These are phyloP conservation scores for Tachina grossa DNA, from an alignment of 2,888 invertebrate genomes.

Conservation along the genomic window DNA sequence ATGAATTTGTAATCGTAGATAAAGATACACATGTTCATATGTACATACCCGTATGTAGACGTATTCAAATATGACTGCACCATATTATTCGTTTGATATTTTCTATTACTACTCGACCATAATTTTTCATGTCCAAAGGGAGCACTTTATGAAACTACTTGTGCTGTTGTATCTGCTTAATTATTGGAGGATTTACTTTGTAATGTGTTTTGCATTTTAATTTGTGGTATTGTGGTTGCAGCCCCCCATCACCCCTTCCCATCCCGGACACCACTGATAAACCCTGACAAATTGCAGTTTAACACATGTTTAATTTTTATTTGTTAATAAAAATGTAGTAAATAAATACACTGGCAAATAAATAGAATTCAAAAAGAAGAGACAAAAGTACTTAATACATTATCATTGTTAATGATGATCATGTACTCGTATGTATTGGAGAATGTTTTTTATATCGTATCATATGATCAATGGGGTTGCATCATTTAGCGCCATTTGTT, in stretches of 20 bases:
- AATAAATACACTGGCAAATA: neutral
- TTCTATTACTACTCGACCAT: slow-evolving; percentile 33
- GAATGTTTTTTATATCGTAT: slow-evolving; percentile 29
- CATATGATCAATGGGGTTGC: slow-evolving; percentile 60
- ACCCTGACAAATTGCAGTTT: slow-evolving; percentile 20
- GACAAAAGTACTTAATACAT: slow-evolving; percentile 31
- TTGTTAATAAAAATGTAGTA: slow-evolving; percentile 27
- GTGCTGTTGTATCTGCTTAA: slow-evolving; percentile 24
- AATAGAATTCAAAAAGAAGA: neutral
- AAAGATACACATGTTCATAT: neutral
- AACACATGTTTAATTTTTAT: slow-evolving; percentile 58
- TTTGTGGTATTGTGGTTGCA: slow-evolving; percentile 52
- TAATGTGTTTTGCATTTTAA: slow-evolving; percentile 27
- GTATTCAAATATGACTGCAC: slow-evolving; percentile 29
- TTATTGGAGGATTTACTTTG: slow-evolving; percentile 30
- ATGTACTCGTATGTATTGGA: neutral
- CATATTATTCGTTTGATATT: neutral
- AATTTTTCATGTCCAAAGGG: slow-evolving; percentile 34
- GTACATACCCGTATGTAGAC: slow-evolving; percentile 16
- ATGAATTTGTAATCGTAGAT: slow-evolving; percentile 37
- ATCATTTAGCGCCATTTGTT: slow-evolving; percentile 55
- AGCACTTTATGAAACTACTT: slow-evolving; percentile 24
- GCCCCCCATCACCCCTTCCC: neutral
- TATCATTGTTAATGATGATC: slow-evolving; percentile 51
- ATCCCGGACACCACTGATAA: neutral